Conservation (phyloP, 2,797 vertebrate genomes). For the Etheostoma perlongum region DNA sequence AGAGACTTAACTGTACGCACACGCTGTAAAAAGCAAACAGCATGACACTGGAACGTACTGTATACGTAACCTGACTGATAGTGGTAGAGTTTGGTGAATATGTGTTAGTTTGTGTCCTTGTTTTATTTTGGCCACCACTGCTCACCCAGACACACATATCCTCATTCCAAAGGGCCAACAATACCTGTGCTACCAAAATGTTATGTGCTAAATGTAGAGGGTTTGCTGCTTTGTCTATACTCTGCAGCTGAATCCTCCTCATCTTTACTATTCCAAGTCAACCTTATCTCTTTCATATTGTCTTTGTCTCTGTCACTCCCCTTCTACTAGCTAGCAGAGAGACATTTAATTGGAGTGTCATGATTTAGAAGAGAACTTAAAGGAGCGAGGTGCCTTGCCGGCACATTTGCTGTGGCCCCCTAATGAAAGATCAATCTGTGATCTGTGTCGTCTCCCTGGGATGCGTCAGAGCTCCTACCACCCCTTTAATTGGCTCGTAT, state of each 20-base stretch:
- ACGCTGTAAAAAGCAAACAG: slow-evolving; percentile 9
- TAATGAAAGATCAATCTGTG: slow-evolving; percentile 84
- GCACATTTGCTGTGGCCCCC: slow-evolving; percentile 71
- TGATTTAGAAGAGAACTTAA: slow-evolving; percentile 72
- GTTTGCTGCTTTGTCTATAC: slow-evolving; percentile 12
- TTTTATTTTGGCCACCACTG: slow-evolving; percentile 4
- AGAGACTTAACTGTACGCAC: slow-evolving; percentile 10
- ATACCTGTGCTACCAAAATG: background rate
- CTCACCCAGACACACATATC: background rate
- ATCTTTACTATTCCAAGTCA: background rate
- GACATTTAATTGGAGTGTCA: slow-evolving; percentile 75
- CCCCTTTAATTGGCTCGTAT: slow-evolving; percentile 80
- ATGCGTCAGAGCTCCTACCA: slow-evolving; percentile 58
- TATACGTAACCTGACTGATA: slow-evolving; percentile 1
- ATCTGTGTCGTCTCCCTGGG: slow-evolving; percentile 71
- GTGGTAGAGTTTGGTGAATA: background rate
- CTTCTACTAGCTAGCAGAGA: slow-evolving; percentile 50
- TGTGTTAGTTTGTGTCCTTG: slow-evolving; percentile 4
- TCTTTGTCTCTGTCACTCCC: slow-evolving; percentile 18
- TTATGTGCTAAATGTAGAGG: background rate
- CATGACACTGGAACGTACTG: background rate
- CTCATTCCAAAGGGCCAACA: slow-evolving; percentile 5
- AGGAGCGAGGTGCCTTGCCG: slow-evolving; percentile 70
- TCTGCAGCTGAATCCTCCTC: slow-evolving; percentile 11
- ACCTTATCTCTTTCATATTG: slow-evolving; percentile 22